Conservation (phyloP, 2,113 vertebrate species). For the Rallus limicola region DNA sequence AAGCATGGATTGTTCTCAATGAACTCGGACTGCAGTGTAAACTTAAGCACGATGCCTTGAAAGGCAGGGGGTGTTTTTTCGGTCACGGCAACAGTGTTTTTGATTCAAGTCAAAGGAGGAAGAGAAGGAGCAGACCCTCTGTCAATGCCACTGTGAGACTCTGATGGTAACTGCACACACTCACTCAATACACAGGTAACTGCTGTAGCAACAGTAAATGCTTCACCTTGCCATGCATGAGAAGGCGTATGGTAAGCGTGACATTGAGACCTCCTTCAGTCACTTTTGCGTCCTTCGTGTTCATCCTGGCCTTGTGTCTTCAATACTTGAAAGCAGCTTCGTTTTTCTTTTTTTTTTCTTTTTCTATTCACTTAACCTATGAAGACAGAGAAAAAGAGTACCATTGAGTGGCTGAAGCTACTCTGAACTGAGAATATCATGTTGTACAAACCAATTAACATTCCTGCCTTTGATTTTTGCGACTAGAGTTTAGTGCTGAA, state of each 20-base stretch:
- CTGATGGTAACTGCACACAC: neutral
- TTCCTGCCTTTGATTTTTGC: slow-evolving; percentile 35
- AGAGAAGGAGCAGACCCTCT: neutral
- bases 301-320: slow-evolving; percentile 70
- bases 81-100: neutral
- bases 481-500: neutral
- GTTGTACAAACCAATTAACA: slow-evolving; percentile 40
- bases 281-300: slow-evolving; percentile 80
- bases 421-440: slow-evolving; percentile 5
- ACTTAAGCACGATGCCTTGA: neutral
- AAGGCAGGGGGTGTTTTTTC: neutral
- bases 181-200: neutral
- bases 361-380: slow-evolving; percentile 70
- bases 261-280: slow-evolving; percentile 87
- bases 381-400: slow-evolving; percentile 18
- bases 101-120: neutral
- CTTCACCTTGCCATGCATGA: slow-evolving; percentile 94
- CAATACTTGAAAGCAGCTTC: slow-evolving; percentile 51
- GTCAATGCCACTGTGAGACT: neutral
- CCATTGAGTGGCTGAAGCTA: slow-evolving; percentile 37
- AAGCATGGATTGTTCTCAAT: neutral
- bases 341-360: neutral
- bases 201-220: neutral
- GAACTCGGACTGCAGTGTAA: neutral
- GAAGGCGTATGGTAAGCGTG: slow-evolving; percentile 87